Percentiles rank a stretch among this genome's conserved stretches.
Conservation (phyloP, 2,888 invertebrate species). For the Ochropleura plecta region DNA sequence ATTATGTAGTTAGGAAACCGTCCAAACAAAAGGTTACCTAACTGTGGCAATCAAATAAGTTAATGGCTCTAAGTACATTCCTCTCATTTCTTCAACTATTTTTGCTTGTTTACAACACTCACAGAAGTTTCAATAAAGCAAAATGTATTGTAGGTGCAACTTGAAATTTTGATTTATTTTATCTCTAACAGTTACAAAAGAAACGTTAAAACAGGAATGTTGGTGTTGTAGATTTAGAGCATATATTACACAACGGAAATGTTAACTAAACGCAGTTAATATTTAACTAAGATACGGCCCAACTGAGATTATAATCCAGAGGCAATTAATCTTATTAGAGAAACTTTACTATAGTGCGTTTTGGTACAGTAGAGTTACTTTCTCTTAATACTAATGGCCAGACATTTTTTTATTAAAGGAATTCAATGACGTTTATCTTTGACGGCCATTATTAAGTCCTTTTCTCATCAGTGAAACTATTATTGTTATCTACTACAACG, state of each 20-base stretch:
- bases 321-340: conserved; percentile 45
- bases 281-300: conserved; percentile 48
- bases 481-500: neutral
- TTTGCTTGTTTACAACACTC: neutral
- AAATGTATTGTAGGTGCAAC: neutral
- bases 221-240: conserved; percentile 18
- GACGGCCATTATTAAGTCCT: conserved; percentile 28
- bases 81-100: neutral
- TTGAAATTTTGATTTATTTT: neutral
- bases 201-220: conserved; percentile 25
- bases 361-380: conserved; percentile 30
- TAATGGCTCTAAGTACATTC: neutral
- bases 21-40: neutral
- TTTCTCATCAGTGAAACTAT: conserved; percentile 10
- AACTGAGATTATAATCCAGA: conserved; percentile 32
- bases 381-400: conserved; percentile 38
- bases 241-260: conserved; percentile 45
- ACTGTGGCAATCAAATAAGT: neutral
- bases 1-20: neutral
- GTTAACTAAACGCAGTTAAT: conserved; percentile 35
- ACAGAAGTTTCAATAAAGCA: neutral
- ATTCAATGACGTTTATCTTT: conserved; percentile 17
- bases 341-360: conserved; percentile 26
- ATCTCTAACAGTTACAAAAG: neutral
- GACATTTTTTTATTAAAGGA: conserved; percentile 18